Evolutionary conservation across 2,888 invertebrate species (phyloP).

Genomic region (Oscheius sp.): DNA sequence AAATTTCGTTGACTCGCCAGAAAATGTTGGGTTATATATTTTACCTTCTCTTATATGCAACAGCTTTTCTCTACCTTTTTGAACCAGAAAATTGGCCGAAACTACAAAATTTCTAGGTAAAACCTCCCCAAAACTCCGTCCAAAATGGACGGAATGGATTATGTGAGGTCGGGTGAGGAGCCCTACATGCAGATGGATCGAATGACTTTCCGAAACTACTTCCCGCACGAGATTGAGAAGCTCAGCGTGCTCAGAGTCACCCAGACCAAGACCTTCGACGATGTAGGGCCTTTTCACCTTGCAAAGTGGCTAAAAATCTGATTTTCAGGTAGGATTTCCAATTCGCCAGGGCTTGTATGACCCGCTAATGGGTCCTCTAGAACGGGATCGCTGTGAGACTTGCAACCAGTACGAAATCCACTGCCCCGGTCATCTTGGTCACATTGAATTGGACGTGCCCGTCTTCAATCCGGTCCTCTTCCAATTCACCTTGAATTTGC

Average conservation of each 20-base stretch:
- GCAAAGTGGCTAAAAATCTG: too few relatives aligned
- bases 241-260: constrained; percentile 66
- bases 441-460: constrained; percentile 88
- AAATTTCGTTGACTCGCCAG: too few relatives aligned
- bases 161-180: constrained; percentile 52
- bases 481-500: constrained; percentile 80
- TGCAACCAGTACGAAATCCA: constrained; percentile 61
- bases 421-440: constrained; percentile 85
- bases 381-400: constrained; percentile 63
- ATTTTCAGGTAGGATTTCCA: constrained; percentile 65
- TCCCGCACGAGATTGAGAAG: constrained; percentile 67
- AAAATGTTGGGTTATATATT: too few relatives aligned
- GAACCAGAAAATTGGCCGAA: too few relatives aligned
- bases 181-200: constrained; percentile 68
- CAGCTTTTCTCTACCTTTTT: too few relatives aligned
- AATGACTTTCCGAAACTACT: constrained; percentile 65
- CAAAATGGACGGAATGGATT: constrained; percentile 39
- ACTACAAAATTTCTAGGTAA: too few relatives aligned
- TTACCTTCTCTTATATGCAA: too few relatives aligned
- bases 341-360: constrained; percentile 88
- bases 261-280: constrained; percentile 71
- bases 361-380: constrained; percentile 81
- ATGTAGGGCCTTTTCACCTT: constrained; percentile 44
- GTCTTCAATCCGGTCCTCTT: constrained; percentile 91
- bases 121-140: too few relatives aligned